These are phyloP conservation scores for Stictonetta naevosa DNA, from an alignment of 2,113 vertebrate genomes.

Conservation along the genomic window DNA sequence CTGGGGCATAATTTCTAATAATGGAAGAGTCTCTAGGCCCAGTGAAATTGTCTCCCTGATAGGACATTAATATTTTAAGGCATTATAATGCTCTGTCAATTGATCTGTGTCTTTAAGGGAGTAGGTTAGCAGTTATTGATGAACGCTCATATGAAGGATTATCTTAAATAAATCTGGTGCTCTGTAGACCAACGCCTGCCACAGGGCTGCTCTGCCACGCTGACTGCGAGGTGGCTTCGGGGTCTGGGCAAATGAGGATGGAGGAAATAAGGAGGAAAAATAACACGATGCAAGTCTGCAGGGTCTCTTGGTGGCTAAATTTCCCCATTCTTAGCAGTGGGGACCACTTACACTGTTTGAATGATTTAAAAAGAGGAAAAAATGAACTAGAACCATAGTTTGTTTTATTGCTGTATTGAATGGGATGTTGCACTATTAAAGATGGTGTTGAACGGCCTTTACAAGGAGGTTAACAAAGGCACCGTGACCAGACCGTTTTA, in stretches of 20 bases:
- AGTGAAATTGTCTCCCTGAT: constrained; percentile 54
- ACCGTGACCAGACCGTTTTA: no score
- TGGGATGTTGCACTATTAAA: not conserved
- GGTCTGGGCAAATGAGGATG: accelerated
- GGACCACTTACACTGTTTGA: not conserved
- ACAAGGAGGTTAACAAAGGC: not conserved
- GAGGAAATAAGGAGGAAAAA: not conserved
- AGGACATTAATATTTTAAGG: constrained; percentile 66
- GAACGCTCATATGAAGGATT: not conserved
- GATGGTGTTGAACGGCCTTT: not conserved
- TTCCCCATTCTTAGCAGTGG: not conserved
- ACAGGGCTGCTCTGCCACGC: accelerated
- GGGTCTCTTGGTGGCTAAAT: not conserved
- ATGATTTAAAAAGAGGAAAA: not conserved
- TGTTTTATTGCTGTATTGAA: not conserved
- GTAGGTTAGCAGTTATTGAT: constrained; percentile 35
- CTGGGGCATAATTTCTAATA: constrained; percentile 67
- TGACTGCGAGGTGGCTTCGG: accelerated
- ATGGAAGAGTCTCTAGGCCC: constrained; percentile 44
- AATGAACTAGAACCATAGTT: not conserved
- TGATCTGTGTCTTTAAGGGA: constrained; percentile 39
- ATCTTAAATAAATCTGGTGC: not conserved
- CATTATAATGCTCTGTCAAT: constrained; percentile 45
- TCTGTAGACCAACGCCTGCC: not conserved
- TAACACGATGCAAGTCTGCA: not conserved